These are phyloP conservation scores for Thalpophila matura DNA, from an alignment of 2,888 invertebrate genomes.

Conservation along the genomic window DNA sequence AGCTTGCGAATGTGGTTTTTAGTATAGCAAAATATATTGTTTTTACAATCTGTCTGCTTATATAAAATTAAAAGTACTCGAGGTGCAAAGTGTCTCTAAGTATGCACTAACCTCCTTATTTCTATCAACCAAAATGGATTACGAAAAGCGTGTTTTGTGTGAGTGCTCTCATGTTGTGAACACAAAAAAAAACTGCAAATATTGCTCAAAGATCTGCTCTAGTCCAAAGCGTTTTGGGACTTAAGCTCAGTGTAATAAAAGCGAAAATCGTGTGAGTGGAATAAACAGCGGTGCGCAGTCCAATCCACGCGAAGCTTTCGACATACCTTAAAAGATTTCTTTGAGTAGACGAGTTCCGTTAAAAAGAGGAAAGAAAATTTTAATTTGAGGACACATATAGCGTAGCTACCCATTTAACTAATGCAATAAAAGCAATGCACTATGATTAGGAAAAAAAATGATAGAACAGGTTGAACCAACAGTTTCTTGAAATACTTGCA, in stretches of 20 bases:
- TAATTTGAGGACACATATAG: conserved; percentile 68
- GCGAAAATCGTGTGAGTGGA: conserved; percentile 81
- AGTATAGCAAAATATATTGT: conserved; percentile 32
- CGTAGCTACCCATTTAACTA: conserved; percentile 56
- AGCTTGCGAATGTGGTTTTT: conserved; percentile 17
- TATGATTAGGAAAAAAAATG: background rate
- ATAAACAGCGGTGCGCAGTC: conserved; percentile 77
- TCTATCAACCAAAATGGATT: conserved; percentile 58
- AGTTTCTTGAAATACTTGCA: background rate
- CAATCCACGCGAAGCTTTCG: conserved; percentile 81
- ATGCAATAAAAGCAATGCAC: background rate
- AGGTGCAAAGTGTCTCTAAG: conserved; percentile 61
- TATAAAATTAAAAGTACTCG: conserved; percentile 22
- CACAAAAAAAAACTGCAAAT: conserved; percentile 60
- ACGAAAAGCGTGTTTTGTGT: conserved; percentile 64
- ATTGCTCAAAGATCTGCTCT: conserved; percentile 55
- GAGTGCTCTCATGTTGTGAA: conserved; percentile 60
- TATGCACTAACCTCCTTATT: conserved; percentile 41
- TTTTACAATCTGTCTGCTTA: conserved; percentile 21
- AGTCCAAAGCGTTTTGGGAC: conserved; percentile 76
- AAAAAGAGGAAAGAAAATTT: conserved; percentile 84
- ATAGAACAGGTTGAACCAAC: background rate
- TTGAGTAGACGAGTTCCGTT: conserved; percentile 87
- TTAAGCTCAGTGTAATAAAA: conserved; percentile 79
- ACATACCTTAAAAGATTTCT: conserved; percentile 90